A percentile compares a stretch with the other conserved stretches of the same genome.
Conservation (phyloP, 2,888 invertebrate genomes). For the Eucera pruinosa region DNA sequence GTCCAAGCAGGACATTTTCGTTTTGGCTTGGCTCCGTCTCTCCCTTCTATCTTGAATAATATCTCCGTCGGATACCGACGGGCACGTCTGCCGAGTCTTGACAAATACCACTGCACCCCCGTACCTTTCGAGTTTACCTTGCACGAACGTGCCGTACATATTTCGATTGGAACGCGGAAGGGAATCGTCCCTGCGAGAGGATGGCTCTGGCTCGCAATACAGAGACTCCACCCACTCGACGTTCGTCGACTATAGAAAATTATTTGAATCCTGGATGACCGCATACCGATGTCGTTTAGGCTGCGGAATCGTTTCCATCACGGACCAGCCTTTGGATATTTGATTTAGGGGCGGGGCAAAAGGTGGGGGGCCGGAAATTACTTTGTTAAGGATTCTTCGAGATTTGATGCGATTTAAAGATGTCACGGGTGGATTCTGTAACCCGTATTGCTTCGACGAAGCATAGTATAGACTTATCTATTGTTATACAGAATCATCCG, state of each 20-base stretch:
- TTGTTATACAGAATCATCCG: too few relatives aligned
- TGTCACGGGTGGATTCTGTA: too few relatives aligned
- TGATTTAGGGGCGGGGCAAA: background rate
- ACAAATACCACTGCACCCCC: conserved; percentile 69
- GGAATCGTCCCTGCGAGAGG: conserved; percentile 48
- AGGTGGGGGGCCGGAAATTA: background rate
- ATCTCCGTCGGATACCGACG: conserved; percentile 68
- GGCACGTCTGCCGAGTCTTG: conserved; percentile 69
- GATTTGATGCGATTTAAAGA: too few relatives aligned
- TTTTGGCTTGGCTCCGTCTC: conserved; percentile 47
- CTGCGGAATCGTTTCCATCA: background rate
- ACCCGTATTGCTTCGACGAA: too few relatives aligned
- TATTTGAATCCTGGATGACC: conserved; percentile 32
- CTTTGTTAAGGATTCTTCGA: background rate
- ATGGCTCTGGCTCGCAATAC: conserved; percentile 36
- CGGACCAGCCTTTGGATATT: background rate
- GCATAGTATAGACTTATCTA: too few relatives aligned
- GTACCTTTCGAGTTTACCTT: conserved; percentile 72
- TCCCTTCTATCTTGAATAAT: conserved; percentile 74
- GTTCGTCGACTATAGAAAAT: conserved; percentile 40
- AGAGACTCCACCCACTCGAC: conserved; percentile 32
- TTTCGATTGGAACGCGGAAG: conserved; percentile 61
- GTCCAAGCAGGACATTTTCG: conserved; percentile 75
- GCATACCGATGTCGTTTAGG: conserved; percentile 58
- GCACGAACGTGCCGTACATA: conserved; percentile 66